Conservation (phyloP, 1,140 invertebrate genomes). For the Oncopodura yosiiana region DNA sequence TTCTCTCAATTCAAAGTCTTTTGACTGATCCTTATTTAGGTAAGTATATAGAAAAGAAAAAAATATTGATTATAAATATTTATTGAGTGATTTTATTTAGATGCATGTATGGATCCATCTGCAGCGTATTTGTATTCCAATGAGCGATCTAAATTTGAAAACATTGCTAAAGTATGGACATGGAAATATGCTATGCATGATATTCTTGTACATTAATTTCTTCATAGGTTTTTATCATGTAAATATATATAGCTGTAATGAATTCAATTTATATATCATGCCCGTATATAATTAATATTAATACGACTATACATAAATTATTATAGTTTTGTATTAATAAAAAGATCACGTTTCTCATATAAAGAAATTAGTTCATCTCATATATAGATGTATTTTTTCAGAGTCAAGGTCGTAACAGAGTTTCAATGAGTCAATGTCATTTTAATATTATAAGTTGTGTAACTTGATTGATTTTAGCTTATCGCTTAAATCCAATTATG, state of each 20-base stretch:
- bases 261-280: neutral
- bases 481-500: too few relatives aligned
- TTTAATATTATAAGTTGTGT: too few relatives aligned
- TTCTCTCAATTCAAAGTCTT: slow-evolving; percentile 81
- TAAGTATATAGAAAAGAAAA: slow-evolving; percentile 47
- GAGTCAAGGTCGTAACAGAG: too few relatives aligned
- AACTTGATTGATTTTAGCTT: too few relatives aligned
- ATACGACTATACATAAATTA: too few relatives aligned
- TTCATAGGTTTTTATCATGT: neutral
- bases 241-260: neutral
- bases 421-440: too few relatives aligned
- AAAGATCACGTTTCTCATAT: too few relatives aligned
- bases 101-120: slow-evolving; percentile 70
- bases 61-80: neutral
- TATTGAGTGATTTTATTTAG: too few relatives aligned
- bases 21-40: slow-evolving; percentile 88
- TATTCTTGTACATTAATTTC: slow-evolving; percentile 45
- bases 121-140: slow-evolving; percentile 69
- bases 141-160: slow-evolving; percentile 65
- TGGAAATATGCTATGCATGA: slow-evolving; percentile 90
- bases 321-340: too few relatives aligned
- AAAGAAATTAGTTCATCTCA: too few relatives aligned
- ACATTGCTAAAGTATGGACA: slow-evolving; percentile 75
- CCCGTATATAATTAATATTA: too few relatives aligned
- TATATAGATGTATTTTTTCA: too few relatives aligned